Conservation (phyloP, 1,140 invertebrate species). For the Teleopsis dalmanni region DNA sequence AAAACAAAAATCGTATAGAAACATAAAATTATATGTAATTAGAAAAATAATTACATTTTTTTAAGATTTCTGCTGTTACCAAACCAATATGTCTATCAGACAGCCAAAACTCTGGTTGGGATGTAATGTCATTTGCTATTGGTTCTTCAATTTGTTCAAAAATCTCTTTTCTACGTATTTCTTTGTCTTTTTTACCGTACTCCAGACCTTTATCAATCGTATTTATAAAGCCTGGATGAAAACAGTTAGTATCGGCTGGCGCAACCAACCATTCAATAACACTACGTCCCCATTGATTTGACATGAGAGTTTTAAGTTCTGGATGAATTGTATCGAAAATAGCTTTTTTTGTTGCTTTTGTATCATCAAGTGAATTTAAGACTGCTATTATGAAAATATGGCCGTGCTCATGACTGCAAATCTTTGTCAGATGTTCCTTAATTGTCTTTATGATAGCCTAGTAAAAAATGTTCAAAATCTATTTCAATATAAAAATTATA, state of each 20-base stretch:
- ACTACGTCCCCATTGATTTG: slow-evolving; percentile 64
- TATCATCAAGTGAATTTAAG: slow-evolving; percentile 89
- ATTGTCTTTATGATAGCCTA: slow-evolving; percentile 69
- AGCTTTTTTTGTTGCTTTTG: slow-evolving; percentile 78
- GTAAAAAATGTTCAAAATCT: slow-evolving; percentile 2
- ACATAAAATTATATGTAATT: neutral
- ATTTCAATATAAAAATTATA: neutral
- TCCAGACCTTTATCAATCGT: slow-evolving; percentile 65
- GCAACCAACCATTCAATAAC: slow-evolving; percentile 76
- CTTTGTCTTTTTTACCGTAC: slow-evolving; percentile 72
- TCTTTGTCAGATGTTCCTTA: slow-evolving; percentile 73
- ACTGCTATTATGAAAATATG: slow-evolving; percentile 74
- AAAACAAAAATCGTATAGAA: slow-evolving; percentile 3
- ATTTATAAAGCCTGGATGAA: slow-evolving; percentile 64
- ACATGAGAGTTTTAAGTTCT: slow-evolving; percentile 61
- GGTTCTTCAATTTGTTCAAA: slow-evolving; percentile 55
- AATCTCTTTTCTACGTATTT: slow-evolving; percentile 66
- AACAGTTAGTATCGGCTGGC: slow-evolving; percentile 64
- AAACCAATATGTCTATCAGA: slow-evolving; percentile 60
- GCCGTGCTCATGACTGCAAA: slow-evolving; percentile 79
- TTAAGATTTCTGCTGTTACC: slow-evolving; percentile 63
- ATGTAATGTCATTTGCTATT: slow-evolving; percentile 55
- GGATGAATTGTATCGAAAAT: slow-evolving; percentile 67
- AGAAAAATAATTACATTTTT: slow-evolving; percentile 45
- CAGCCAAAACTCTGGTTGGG: slow-evolving; percentile 60